Percentiles rank a stretch among this genome's conserved stretches.
phyloP scores from a whole-genome alignment of 2,113 vertebrate genomes.

The Podarcis raffonei region DNA sequence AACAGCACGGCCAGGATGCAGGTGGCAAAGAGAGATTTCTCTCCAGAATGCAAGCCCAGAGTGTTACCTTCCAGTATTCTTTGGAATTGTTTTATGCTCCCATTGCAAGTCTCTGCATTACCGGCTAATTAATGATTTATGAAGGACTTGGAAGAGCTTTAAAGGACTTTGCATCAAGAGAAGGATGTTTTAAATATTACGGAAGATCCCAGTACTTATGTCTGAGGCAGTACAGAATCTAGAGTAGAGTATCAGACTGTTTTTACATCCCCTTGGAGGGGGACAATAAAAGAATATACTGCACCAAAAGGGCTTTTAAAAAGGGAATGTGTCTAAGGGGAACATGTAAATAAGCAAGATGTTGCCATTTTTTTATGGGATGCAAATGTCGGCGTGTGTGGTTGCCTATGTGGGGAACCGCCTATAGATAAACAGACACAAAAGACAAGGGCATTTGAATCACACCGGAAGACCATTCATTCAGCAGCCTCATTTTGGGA shows the following conservation, averaged over 20 bases:
- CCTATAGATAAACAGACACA: not conserved
- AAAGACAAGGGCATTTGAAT: conserved; percentile 11
- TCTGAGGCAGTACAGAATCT: conserved; percentile 29
- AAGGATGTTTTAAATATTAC: conserved; percentile 55
- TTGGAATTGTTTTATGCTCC: conserved; percentile 33
- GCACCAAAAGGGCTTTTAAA: conserved; percentile 52
- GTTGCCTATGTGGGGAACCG: not conserved
- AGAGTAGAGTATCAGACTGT: conserved; percentile 25
- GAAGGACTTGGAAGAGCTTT: conserved; percentile 46
- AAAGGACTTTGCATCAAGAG: conserved; percentile 46
- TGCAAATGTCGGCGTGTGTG: not conserved
- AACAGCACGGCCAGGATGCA: not conserved
- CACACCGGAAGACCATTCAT: conserved; percentile 15
- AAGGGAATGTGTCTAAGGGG: conserved; percentile 35
- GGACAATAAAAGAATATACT: conserved; percentile 32
- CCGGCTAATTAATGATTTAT: conserved; percentile 63
- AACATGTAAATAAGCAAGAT: conserved; percentile 32
- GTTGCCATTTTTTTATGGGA: not conserved
- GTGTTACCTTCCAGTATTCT: conserved; percentile 33
- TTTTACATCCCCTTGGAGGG: conserved; percentile 49
- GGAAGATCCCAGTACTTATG: conserved; percentile 42
- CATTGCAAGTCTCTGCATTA: conserved; percentile 33
- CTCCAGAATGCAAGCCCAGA: conserved; percentile 20
- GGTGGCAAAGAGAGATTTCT: not conserved
- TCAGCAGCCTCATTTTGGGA: not conserved